phyloP scores from a whole-genome alignment of 2,888 invertebrate species.

The Idaea aversata region DNA sequence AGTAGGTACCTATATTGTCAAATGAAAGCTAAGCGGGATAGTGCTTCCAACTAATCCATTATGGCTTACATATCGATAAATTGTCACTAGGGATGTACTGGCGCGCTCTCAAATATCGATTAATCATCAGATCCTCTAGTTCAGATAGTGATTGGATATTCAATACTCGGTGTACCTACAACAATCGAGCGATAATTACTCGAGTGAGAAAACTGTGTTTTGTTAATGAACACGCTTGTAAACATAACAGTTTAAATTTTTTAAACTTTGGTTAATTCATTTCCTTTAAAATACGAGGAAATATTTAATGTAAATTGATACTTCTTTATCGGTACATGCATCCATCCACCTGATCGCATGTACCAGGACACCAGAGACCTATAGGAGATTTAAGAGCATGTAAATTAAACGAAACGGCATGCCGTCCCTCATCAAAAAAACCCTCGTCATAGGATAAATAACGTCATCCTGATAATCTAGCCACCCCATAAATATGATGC shows the following conservation, averaged over 20 bases:
- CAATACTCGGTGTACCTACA: slow-evolving; percentile 1
- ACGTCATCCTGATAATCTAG: slow-evolving; percentile 47
- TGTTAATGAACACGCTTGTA: neutral
- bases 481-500: slow-evolving; percentile 48
- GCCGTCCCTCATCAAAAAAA: slow-evolving; percentile 57
- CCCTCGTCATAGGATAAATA: slow-evolving; percentile 61
- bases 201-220: slow-evolving; percentile 7
- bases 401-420: slow-evolving; percentile 54
- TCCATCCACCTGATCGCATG: too few species aligned
- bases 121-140: slow-evolving; percentile 28
- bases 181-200: slow-evolving; percentile 18
- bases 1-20: slow-evolving; percentile 8
- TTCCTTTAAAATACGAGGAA: too few species aligned
- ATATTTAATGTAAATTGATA: too few species aligned
- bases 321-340: too few species aligned
- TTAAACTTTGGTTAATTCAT: too few species aligned
- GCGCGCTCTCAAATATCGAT: slow-evolving; percentile 26
- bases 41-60: slow-evolving; percentile 28
- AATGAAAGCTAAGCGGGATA: neutral
- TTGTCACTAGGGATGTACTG: slow-evolving; percentile 30
- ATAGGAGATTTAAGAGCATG: slow-evolving; percentile 42
- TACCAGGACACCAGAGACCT: slow-evolving; percentile 44
- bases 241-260: too few species aligned
- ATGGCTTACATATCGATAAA: slow-evolving; percentile 33
- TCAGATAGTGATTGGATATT: slow-evolving; percentile 31